Percentiles rank a stretch among this genome's conserved stretches.
phyloP scores from a whole-genome alignment of 1,140 invertebrate genomes.

The Phocides pigmalion region DNA sequence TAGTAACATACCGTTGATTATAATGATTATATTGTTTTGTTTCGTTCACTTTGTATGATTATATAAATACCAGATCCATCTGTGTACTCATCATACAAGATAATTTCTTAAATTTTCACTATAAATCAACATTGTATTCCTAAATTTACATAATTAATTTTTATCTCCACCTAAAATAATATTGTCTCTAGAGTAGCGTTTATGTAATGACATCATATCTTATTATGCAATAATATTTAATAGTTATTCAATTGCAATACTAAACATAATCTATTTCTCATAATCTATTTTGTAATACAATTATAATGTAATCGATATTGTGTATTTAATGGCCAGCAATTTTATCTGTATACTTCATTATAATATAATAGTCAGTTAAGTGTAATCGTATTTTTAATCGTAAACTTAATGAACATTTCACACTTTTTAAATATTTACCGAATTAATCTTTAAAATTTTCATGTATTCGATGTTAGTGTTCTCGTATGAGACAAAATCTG shows the following conservation, averaged over 20 bases:
- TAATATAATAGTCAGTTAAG: slow-evolving; percentile 44
- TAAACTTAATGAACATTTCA: slow-evolving; percentile 44
- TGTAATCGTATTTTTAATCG: slow-evolving; percentile 41
- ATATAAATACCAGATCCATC: too few species aligned
- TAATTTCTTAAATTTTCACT: too few species aligned
- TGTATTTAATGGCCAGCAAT: slow-evolving; percentile 50
- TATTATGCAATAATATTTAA: neutral
- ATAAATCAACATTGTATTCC: too few species aligned
- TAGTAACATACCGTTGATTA: too few species aligned
- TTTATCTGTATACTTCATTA: slow-evolving; percentile 44
- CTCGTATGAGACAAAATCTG: neutral
- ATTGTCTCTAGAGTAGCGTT: too few species aligned
- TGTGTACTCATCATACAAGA: too few species aligned
- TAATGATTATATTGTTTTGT: too few species aligned
- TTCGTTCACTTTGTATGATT: too few species aligned
- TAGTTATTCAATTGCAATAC: slow-evolving; percentile 12
- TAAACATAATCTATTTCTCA: slow-evolving; percentile 24
- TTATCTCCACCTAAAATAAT: too few species aligned
- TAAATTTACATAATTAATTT: too few species aligned
- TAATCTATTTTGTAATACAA: slow-evolving; percentile 33
- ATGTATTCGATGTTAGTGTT: slow-evolving; percentile 20
- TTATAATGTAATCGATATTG: slow-evolving; percentile 32
- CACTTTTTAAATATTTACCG: slow-evolving; percentile 38
- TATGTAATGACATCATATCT: too few species aligned
- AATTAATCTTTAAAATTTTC: slow-evolving; percentile 35